Base-by-base conservation (phyloP, 2,113 vertebrate genomes). In the Chaetops frenatus region DNA sequence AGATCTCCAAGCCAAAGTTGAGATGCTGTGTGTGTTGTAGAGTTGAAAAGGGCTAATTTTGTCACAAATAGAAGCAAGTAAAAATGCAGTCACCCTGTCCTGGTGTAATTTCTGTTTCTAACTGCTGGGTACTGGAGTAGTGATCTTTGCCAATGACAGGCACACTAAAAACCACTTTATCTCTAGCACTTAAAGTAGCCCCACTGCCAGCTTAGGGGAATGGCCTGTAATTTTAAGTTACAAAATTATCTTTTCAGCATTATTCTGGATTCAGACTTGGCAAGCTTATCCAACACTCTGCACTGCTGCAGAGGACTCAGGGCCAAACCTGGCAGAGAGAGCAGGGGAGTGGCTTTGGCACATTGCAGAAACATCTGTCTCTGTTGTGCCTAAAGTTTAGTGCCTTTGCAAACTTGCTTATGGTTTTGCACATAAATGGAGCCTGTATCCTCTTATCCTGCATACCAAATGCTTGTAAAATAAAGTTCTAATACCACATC, bases 51-150 rank as follows among this genome's bases (percentile, higher is more conserved):
- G 42, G 53, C 21, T 84, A 22, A 74, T 95, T 93, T 81, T 42
- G 65, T 79, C 70, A 86, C 45, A 91, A 97, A 96, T 73, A 97
- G 94, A 93, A 91, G 42, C 56, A 51, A 95, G 40, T 67, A 9
- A 81, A 86, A 92, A 84, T 35, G 18, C 64, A 88, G 64, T 57
- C 53, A n/a, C 35, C n/a, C 57, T 88, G 51, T 47, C n/a, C 7
- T 13, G 13, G n/a, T 78, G 60, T 83, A 45, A 88, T 92, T 95
- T 56, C 40, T 95, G 36, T 71, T 88, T 47, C 51, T 92, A 88
- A 96, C 38, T 90, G 51, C 71, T 71, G 16, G 40, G 44, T 90
- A 70, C 57, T 69, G 11, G 35, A 71, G 48, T 9, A 27, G 61
- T 48, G 53, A 58, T 93, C 38, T 88, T 78, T 90, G 73, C 73